Percentiles rank a stretch among this genome's conserved stretches.
phyloP scores from a whole-genome alignment of 2,797 vertebrate genomes.

The Sebastes taczanowskii region DNA sequence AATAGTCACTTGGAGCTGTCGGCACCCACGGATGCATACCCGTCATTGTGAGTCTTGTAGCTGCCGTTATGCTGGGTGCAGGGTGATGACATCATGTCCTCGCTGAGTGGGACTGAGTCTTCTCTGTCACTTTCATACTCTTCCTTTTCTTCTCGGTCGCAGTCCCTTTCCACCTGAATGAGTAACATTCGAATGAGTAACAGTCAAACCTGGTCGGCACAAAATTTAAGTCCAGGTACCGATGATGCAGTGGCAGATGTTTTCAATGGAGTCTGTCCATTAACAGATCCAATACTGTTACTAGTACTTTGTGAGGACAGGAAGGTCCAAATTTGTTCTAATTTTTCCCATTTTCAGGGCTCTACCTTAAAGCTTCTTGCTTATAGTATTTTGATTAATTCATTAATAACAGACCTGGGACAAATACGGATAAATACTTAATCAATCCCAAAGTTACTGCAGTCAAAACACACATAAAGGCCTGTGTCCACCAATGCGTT shows the following conservation, averaged over 20 bases:
- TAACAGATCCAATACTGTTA: neutral
- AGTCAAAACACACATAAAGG: no score
- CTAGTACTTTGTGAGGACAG: neutral
- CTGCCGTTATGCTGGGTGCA: conserved; percentile 88
- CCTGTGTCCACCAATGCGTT: no score
- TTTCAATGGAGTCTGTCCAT: neutral
- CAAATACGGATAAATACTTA: neutral
- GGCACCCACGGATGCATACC: conserved; percentile 68
- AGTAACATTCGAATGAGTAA: neutral
- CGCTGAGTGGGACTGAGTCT: conserved; percentile 66
- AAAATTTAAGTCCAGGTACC: neutral
- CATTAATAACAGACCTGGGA: neutral
- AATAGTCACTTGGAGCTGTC: conserved; percentile 71
- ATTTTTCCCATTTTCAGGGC: neutral
- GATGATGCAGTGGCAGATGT: neutral
- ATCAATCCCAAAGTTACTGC: no score
- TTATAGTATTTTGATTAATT: neutral
- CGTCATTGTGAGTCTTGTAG: conserved; percentile 80
- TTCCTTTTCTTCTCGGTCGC: conserved; percentile 61
- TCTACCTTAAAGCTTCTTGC: neutral
- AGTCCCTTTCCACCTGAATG: conserved; percentile 81
- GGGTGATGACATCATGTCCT: conserved; percentile 77
- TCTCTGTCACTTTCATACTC: conserved; percentile 79
- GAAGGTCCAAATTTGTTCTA: neutral
- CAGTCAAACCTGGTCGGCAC: neutral